Evolutionary conservation across 2,888 invertebrate genomes (phyloP), one percentile per base, ranked within the genome.

Genomic region (Drosophila ustulata): DNA sequence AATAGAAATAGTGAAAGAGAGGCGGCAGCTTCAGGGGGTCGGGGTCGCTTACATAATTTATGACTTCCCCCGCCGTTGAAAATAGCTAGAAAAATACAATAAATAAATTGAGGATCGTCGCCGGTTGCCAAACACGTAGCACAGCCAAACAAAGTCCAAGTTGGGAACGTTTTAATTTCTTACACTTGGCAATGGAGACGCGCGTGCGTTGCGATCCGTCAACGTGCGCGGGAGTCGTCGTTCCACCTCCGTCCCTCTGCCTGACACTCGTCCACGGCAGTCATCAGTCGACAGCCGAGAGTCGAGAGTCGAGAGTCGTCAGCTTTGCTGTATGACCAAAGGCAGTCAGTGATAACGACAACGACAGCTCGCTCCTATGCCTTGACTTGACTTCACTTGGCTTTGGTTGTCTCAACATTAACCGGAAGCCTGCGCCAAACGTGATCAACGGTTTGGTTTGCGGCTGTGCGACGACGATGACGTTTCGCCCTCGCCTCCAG

Each of bases 401-500:
- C 64, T 73, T 72, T 79, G 66, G 65, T 65, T 66, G 74, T 53
- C 63, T 68, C 79, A 77, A 26, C 89, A 86, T 85, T 91, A 90
- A 91, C 91, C 91, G 91, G 91, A 91, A 91, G 91, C 91, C 91
- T 91, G 88, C 84, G 89, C 90, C 90, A 91, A 91, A 91, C 91
- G 90, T 91, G 91, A 91, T 91, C 91, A 90, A 88, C 89, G 76
- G 91, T 88, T 89, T 80, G 81, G 72, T 88, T 81, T 79, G 90
- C 87, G 89, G 91, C 91, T 89, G 77, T 88, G 80, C 81, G 61
- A 46, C 46, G 11, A 46, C 11, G 25, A 47, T 11, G 28, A 32
- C 55, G 34, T 34, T 39, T 63, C 73, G 69, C 66, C 78, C 66
- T 69, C 75, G 83, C 67, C 64, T 58, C 41, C 61, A 62, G 63